Conservation (phyloP, 2,797 vertebrate genomes). For the Poecilia velifera region DNA sequence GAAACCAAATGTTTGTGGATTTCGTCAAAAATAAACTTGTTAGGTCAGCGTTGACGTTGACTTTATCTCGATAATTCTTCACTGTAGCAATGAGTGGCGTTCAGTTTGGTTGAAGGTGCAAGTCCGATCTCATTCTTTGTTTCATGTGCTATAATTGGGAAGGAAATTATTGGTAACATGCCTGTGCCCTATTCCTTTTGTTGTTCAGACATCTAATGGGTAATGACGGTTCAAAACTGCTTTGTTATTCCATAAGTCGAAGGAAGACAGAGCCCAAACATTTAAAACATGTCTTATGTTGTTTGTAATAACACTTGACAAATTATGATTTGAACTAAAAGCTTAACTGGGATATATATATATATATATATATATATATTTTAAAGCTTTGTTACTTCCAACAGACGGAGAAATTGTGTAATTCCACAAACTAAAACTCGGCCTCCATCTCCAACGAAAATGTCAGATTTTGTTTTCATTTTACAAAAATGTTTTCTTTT, state of each 20-base stretch:
- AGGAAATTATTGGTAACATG: neutral
- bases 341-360: slow-evolving; percentile 5
- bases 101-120: neutral
- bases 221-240: slow-evolving; percentile 21
- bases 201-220: slow-evolving; percentile 31
- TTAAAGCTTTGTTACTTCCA: slow-evolving; percentile 31
- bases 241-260: slow-evolving; percentile 16
- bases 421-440: slow-evolving; percentile 30
- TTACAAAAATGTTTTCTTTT: slow-evolving; percentile 61
- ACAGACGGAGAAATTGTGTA: slow-evolving; percentile 52
- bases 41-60: neutral
- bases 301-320: slow-evolving; percentile 26
- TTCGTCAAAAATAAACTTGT: neutral
- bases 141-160: neutral
- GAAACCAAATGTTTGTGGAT: neutral
- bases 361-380: too few relatives aligned
- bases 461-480: slow-evolving; percentile 55
- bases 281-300: slow-evolving; percentile 11
- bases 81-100: neutral
- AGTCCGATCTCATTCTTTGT: neutral
- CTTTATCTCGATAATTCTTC: neutral
- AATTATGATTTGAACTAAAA: slow-evolving; percentile 39
- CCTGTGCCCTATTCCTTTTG: neutral
- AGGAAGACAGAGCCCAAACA: slow-evolving; percentile 1
- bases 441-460: slow-evolving; percentile 36